phyloP scores from a whole-genome alignment of 2,797 vertebrate species.

The Cheirogaleus major region DNA sequence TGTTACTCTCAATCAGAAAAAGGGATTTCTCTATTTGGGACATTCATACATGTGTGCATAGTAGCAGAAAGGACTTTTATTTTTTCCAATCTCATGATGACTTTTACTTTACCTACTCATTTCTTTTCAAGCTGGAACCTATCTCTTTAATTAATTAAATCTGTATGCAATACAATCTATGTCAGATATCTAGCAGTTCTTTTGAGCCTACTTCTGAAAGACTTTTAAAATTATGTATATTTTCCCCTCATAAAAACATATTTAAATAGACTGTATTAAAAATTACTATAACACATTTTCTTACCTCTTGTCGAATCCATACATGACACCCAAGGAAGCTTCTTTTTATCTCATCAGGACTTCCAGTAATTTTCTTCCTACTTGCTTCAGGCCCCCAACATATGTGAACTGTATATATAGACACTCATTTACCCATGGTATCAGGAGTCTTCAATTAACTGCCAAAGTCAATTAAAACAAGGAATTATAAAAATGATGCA shows the following conservation, averaged over 20 bases:
- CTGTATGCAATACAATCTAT: background rate
- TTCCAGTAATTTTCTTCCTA: background rate
- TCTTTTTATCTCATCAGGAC: background rate
- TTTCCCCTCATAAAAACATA: background rate
- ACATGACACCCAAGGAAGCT: background rate
- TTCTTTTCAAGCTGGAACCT: background rate
- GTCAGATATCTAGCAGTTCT: background rate
- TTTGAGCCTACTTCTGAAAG: background rate
- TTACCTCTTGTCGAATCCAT: background rate
- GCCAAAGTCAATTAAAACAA: background rate
- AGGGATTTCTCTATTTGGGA: background rate
- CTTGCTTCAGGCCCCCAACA: background rate
- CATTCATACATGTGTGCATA: background rate
- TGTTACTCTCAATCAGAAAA: constrained; percentile 31
- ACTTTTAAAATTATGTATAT: background rate
- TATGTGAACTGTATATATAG: background rate
- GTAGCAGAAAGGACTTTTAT: background rate
- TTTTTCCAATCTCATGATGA: background rate
- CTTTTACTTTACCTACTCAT: background rate
- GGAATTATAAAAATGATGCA: background rate
- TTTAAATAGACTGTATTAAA: background rate
- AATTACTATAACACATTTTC: background rate
- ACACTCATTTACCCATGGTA: background rate
- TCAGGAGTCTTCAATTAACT: background rate
- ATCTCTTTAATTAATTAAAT: background rate